These are phyloP conservation scores for Pterobdella sp. DNA, from an alignment of 2,888 invertebrate genomes.

Conservation along the genomic window DNA sequence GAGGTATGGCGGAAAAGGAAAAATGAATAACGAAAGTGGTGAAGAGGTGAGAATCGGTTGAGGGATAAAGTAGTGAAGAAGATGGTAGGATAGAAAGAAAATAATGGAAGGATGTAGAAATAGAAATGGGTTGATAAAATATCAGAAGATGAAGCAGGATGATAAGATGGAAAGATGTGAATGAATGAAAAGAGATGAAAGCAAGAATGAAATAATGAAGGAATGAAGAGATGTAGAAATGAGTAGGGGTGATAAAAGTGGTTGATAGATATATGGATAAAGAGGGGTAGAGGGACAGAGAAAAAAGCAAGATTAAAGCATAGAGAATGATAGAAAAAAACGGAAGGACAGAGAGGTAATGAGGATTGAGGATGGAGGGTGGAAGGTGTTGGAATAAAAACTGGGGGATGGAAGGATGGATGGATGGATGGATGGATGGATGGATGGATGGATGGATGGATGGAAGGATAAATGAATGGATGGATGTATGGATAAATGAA, in stretches of 20 bases:
- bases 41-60: not conserved
- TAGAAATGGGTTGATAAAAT: not conserved
- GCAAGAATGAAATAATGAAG: not conserved
- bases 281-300: not conserved
- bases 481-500: not conserved
- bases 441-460: constrained; percentile 11
- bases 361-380: not conserved
- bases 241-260: not conserved
- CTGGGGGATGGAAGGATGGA: not conserved
- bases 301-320: no score
- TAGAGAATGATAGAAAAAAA: no score
- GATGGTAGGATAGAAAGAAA: not conserved
- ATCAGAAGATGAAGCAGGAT: not conserved
- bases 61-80: not conserved
- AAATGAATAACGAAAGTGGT: not conserved
- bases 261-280: not conserved
- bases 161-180: constrained; percentile 1
- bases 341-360: no score
- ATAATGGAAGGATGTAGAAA: not conserved
- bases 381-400: not conserved
- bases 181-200: not conserved
- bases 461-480: not conserved
- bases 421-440: constrained; percentile 13
- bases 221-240: not conserved
- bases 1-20: not conserved